Evolutionary conservation across 2,113 vertebrate species (phyloP).

Genomic region (Psophia crepitans): DNA sequence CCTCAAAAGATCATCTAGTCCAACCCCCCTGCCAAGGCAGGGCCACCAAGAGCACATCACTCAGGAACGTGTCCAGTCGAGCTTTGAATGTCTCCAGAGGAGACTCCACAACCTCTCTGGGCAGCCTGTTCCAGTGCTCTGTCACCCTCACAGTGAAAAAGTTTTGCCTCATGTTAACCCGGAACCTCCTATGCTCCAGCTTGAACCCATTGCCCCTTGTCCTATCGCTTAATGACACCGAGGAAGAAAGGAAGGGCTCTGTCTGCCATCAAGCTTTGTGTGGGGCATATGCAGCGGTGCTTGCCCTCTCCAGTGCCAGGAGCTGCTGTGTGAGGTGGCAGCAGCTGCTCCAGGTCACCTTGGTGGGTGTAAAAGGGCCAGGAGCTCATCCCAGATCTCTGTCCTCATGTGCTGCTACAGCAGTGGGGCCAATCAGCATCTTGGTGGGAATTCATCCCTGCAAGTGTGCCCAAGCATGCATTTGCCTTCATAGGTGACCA

Average conservation of each 20-base stretch:
- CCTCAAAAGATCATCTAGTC: too few species aligned
- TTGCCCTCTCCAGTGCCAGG: neutral
- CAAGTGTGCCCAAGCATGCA: accelerated
- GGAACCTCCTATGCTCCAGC: too few species aligned
- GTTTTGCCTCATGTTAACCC: too few species aligned
- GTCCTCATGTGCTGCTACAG: neutral
- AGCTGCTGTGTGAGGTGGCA: neutral
- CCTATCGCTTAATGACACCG: too few species aligned
- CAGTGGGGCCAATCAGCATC: neutral
- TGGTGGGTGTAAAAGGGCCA: neutral
- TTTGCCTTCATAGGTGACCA: neutral
- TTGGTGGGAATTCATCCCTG: accelerated
- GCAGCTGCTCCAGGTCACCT: neutral
- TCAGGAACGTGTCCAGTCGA: too few species aligned
- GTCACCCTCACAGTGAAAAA: too few species aligned
- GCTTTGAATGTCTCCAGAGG: too few species aligned
- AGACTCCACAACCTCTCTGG: too few species aligned
- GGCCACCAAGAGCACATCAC: too few species aligned
- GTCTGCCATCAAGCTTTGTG: neutral
- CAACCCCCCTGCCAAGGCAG: too few species aligned
- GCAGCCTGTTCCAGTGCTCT: too few species aligned
- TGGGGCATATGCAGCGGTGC: accelerated
- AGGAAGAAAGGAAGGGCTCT: neutral
- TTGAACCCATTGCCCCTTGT: too few species aligned
- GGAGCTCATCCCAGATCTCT: neutral